A percentile compares a stretch with the other conserved stretches of the same genome.
Evolutionary conservation across 1,140 invertebrate species (phyloP).

Genomic region (Drepana arcuata): DNA sequence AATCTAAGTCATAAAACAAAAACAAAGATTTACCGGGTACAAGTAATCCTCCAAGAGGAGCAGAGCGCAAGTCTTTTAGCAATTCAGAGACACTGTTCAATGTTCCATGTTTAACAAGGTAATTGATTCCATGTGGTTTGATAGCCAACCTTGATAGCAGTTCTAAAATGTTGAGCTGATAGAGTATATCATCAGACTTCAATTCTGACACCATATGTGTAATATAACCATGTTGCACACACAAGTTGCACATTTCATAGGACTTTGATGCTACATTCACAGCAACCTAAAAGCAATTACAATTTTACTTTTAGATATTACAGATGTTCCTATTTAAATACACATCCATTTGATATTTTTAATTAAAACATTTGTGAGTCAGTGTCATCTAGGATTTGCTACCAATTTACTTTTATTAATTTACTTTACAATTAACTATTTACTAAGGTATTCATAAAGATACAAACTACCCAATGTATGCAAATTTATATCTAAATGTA

Average conservation of each 20-base stretch:
- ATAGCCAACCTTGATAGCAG: conserved; percentile 79
- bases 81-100: conserved; percentile 75
- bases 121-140: conserved; percentile 79
- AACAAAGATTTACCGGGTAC: conserved; percentile 72
- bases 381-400: too few relatives aligned
- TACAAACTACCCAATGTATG: too few relatives aligned
- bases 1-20: conserved; percentile 5
- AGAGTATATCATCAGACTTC: conserved; percentile 80
- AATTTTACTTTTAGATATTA: too few relatives aligned
- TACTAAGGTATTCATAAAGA: too few relatives aligned
- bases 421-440: too few relatives aligned
- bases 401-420: too few relatives aligned
- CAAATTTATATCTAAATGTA: too few relatives aligned
- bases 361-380: too few relatives aligned
- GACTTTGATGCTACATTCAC: conserved; percentile 76
- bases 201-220: conserved; percentile 78
- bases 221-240: conserved; percentile 76
- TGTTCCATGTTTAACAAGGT: conserved; percentile 77
- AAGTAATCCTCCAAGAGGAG: conserved; percentile 75
- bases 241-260: conserved; percentile 70
- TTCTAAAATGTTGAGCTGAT: conserved; percentile 85
- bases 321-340: too few relatives aligned
- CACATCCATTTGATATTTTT: too few relatives aligned
- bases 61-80: conserved; percentile 72
- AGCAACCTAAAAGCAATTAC: conserved; percentile 79